A percentile compares a stretch with the other conserved stretches of the same genome.
These are phyloP conservation scores for Euproctis similis DNA, from an alignment of 2,888 invertebrate species.

Conservation along the genomic window DNA sequence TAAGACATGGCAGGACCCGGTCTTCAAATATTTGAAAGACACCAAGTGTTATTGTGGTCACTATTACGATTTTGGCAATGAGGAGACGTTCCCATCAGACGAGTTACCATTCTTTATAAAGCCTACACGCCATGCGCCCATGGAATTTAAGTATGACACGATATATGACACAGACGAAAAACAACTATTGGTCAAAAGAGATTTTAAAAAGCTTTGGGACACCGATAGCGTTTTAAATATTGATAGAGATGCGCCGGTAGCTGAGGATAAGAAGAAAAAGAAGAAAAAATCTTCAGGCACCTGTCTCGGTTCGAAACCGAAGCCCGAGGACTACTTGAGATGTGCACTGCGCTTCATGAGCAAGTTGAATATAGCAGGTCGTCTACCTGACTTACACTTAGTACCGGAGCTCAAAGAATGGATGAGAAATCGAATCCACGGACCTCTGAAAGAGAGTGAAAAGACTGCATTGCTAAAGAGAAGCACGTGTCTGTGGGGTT, in stretches of 20 bases:
- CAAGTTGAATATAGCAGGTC: conserved; percentile 47
- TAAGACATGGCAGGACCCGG: conserved; percentile 43
- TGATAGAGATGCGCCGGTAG: conserved; percentile 27
- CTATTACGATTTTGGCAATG: conserved; percentile 49
- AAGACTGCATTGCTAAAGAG: conserved; percentile 31
- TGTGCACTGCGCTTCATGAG: conserved; percentile 49
- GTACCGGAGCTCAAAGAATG: conserved; percentile 59
- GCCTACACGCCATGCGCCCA: conserved; percentile 35
- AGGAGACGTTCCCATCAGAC: conserved; percentile 42
- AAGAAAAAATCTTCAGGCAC: conserved; percentile 33
- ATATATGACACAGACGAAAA: conserved; percentile 52
- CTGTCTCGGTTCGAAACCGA: conserved; percentile 45
- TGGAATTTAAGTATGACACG: conserved; percentile 48
- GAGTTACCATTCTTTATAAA: conserved; percentile 53
- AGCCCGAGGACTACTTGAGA: conserved; percentile 50
- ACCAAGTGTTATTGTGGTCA: conserved; percentile 58
- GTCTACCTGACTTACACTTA: conserved; percentile 52
- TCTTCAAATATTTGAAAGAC: conserved; percentile 39
- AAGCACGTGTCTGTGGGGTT: conserved; percentile 42
- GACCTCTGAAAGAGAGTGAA: conserved; percentile 31
- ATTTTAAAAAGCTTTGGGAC: conserved; percentile 54
- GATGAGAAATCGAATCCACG: conserved; percentile 57
- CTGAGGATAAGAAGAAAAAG: conserved; percentile 37
- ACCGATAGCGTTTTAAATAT: conserved; percentile 50
- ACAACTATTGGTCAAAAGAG: conserved; percentile 40